These are phyloP conservation scores for Nemurella pictetii DNA, from an alignment of 2,888 invertebrate genomes.

Conservation along the genomic window DNA sequence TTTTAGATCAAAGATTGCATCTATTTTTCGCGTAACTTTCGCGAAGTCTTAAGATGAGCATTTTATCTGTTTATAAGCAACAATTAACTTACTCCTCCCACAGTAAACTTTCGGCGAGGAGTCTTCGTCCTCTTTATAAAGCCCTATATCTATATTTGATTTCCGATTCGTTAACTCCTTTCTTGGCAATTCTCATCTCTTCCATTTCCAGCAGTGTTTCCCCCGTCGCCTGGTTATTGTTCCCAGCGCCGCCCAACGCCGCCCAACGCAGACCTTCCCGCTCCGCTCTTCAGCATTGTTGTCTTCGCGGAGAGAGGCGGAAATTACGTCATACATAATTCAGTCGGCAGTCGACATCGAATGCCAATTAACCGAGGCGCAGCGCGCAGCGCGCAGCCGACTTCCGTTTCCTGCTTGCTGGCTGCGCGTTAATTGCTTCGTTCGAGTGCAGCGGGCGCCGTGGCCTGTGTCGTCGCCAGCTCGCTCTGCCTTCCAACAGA, in stretches of 20 bases:
- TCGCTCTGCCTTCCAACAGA: too few species aligned
- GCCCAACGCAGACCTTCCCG: not conserved
- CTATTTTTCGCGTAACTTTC: not conserved
- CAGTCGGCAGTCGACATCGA: slow-evolving; percentile 39
- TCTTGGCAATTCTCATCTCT: not conserved
- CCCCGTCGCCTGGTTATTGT: not conserved
- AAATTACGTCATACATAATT: slow-evolving; percentile 39
- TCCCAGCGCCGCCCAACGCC: not conserved
- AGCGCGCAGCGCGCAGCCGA: not conserved
- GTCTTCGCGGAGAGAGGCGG: slow-evolving; percentile 23
- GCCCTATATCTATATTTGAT: not conserved
- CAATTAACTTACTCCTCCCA: not conserved
- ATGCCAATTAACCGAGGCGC: slow-evolving; percentile 36
- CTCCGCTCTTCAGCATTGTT: not conserved
- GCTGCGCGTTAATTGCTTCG: too few species aligned
- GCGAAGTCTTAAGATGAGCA: not conserved
- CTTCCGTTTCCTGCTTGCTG: too few species aligned
- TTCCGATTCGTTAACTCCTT: slow-evolving; percentile 25
- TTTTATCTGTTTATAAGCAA: slow-evolving; percentile 12
- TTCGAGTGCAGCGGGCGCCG: too few species aligned
- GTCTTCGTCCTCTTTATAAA: not conserved
- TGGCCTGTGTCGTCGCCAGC: too few species aligned
- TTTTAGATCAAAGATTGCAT: slow-evolving; percentile 16
- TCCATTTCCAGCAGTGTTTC: not conserved
- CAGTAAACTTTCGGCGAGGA: not conserved